These are phyloP conservation scores for Dendrolimus houi DNA, from an alignment of 2,888 invertebrate genomes.

Conservation along the genomic window DNA sequence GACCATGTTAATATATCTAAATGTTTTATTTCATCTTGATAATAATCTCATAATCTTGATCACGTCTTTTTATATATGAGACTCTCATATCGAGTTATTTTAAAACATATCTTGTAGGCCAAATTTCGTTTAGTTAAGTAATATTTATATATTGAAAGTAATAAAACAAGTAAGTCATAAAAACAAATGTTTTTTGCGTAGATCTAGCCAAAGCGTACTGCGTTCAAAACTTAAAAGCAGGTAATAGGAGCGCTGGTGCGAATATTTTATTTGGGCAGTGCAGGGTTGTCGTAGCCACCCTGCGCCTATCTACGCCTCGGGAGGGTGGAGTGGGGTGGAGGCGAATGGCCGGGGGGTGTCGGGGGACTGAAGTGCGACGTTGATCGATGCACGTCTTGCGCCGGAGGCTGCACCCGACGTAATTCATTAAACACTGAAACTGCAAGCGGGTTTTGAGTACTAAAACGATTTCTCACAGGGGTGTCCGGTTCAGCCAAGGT, in stretches of 20 bases:
- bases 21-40: too few species aligned
- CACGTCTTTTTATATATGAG: too few species aligned
- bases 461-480: slow-evolving; percentile 74
- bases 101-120: too few species aligned
- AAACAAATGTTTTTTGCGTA: too few species aligned
- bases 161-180: too few species aligned
- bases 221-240: too few species aligned
- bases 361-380: slow-evolving; percentile 59
- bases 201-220: too few species aligned
- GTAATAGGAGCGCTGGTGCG: slow-evolving; percentile 24
- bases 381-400: slow-evolving; percentile 81
- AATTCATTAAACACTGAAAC: slow-evolving; percentile 76
- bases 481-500: slow-evolving; percentile 40
- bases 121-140: too few species aligned
- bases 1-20: too few species aligned
- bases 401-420: slow-evolving; percentile 76
- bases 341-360: slow-evolving; percentile 15
- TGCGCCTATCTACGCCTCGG: slow-evolving; percentile 45
- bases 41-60: too few species aligned
- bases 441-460: slow-evolving; percentile 75
- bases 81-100: too few species aligned
- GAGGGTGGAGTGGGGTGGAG: slow-evolving; percentile 22
- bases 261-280: slow-evolving; percentile 74
- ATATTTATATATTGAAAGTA: too few species aligned
- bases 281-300: slow-evolving; percentile 46